A percentile compares a stretch with the other conserved stretches of the same genome.
Conservation (phyloP, 1,140 invertebrate genomes). For the Philotrypesis tridentata region DNA sequence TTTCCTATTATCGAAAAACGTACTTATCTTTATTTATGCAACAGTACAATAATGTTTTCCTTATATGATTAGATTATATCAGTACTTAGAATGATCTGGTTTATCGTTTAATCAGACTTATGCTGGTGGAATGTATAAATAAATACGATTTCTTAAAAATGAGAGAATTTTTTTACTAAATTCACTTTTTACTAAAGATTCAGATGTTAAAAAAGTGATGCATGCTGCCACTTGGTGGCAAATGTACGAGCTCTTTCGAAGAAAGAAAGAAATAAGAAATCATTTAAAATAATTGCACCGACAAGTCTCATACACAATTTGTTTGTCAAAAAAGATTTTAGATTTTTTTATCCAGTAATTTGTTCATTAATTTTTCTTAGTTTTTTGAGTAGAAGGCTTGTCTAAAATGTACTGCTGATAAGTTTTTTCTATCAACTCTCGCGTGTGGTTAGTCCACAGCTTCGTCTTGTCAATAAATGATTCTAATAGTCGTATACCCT, state of each 20-base stretch:
- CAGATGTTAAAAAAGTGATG: constrained; percentile 1
- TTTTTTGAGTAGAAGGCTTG: not conserved
- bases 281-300: constrained; percentile 23
- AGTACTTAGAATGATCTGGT: not conserved
- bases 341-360: no score
- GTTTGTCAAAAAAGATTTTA: not conserved
- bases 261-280: constrained; percentile 37
- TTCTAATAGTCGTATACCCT: constrained; percentile 51
- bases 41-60: not conserved
- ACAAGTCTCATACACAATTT: constrained; percentile 17
- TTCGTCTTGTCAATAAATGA: constrained; percentile 38
- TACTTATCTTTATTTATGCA: not conserved
- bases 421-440: constrained; percentile 49
- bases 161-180: no score
- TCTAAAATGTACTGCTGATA: constrained; percentile 51
- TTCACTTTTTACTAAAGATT: no score
- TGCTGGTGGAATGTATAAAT: not conserved
- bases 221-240: constrained; percentile 42
- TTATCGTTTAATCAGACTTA: not conserved
- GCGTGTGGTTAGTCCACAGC: constrained; percentile 49
- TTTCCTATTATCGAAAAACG: not conserved
- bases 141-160: not conserved
- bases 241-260: constrained; percentile 37
- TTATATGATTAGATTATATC: not conserved
- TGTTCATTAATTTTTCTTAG: not conserved